Evolutionary conservation across 2,113 vertebrate genomes (phyloP).

Genomic region (Albula glossodonta): DNA sequence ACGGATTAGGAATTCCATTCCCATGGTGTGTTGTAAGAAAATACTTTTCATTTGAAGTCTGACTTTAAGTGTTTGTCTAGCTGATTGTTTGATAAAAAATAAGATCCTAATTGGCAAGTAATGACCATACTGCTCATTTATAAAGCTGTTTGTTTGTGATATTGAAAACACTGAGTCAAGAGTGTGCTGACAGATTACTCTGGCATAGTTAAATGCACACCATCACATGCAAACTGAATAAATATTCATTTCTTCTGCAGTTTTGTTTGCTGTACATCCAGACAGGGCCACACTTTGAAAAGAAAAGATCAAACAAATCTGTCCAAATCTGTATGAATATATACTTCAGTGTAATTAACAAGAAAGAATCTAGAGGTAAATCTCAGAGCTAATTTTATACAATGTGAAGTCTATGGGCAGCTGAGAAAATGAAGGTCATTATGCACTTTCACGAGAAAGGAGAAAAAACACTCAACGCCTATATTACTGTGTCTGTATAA

Average conservation of each 20-base stretch:
- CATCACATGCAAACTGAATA: background rate
- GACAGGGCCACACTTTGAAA: background rate
- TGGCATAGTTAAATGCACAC: background rate
- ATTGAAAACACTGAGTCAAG: background rate
- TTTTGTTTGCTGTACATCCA: too few relatives aligned
- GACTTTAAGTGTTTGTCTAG: slow-evolving; percentile 16
- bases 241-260: background rate
- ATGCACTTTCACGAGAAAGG: too few relatives aligned
- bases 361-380: too few relatives aligned
- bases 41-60: background rate
- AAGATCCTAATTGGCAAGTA: background rate
- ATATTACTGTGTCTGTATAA: too few relatives aligned
- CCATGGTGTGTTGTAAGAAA: slow-evolving; percentile 5
- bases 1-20: slow-evolving; percentile 26
- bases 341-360: background rate
- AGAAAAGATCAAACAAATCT: background rate
- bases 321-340: background rate
- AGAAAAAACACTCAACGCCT: too few relatives aligned
- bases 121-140: background rate
- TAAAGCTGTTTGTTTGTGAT: background rate
- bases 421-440: too few relatives aligned
- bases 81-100: slow-evolving; percentile 1
- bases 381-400: too few relatives aligned
- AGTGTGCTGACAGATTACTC: background rate
- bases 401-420: too few relatives aligned